Percentiles rank a stretch among this genome's conserved stretches.
Conservation (phyloP, 2,888 invertebrate species). For the Sesamia inferens region DNA sequence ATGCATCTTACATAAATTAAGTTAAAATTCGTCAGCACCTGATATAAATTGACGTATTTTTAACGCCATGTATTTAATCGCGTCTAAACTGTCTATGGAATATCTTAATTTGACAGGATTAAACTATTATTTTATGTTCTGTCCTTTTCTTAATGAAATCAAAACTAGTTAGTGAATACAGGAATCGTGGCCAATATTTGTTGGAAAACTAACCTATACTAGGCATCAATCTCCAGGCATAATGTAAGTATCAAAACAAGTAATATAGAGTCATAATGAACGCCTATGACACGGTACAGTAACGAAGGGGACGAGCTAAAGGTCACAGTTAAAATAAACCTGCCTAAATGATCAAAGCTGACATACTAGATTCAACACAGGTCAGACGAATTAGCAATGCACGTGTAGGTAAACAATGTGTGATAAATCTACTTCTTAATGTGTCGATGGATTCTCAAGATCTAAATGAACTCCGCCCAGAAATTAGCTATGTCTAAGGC, state of each 20-base stretch:
- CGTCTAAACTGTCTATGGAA: no score
- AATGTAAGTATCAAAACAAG: slow-evolving; percentile 34
- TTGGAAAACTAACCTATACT: background rate
- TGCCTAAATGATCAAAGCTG: slow-evolving; percentile 67
- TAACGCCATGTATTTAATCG: no score
- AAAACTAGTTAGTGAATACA: no score
- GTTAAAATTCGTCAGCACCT: no score
- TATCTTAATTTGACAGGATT: no score
- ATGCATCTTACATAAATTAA: no score
- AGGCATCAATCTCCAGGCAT: background rate
- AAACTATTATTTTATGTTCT: no score
- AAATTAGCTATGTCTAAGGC: background rate
- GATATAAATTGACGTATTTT: no score
- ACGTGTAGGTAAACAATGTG: slow-evolving; percentile 2
- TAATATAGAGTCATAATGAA: slow-evolving; percentile 15
- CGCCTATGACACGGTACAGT: slow-evolving; percentile 48
- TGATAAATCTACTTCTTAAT: background rate
- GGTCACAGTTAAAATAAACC: slow-evolving; percentile 70
- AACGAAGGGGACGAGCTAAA: slow-evolving; percentile 58
- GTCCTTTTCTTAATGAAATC: no score
- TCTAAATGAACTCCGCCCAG: background rate
- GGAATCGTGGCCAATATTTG: background rate
- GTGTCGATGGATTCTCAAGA: background rate
- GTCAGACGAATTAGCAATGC: slow-evolving; percentile 57
- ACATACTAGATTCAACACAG: slow-evolving; percentile 47